Evolutionary conservation across 2,113 vertebrate species (phyloP).

Genomic region (Perccottus glenii): DNA sequence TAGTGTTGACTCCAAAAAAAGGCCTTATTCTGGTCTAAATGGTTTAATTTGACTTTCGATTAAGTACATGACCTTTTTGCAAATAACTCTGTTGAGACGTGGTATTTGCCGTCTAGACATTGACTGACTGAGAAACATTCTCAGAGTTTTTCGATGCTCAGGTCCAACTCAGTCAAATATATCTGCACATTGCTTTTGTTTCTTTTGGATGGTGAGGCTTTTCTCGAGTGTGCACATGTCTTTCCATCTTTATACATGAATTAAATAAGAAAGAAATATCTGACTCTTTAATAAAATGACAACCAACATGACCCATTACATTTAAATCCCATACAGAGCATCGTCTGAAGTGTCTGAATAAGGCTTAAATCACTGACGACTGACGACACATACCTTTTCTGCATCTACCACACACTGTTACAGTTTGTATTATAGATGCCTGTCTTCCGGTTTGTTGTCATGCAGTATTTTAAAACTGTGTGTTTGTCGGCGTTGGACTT

Average conservation of each 20-base stretch:
- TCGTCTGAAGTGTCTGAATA: no score
- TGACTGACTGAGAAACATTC: no score
- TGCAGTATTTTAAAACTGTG: neutral
- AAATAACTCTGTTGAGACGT: neutral
- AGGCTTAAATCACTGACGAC: no score
- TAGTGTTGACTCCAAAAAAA: slow-evolving; percentile 8
- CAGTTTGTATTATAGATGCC: no score
- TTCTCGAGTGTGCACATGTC: neutral
- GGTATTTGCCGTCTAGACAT: no score
- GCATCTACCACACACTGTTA: no score
- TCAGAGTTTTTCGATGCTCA: neutral
- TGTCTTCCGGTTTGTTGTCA: neutral
- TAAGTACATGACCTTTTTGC: neutral
- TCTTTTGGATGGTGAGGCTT: neutral
- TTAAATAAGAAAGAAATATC: no score
- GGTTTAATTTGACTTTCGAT: slow-evolving; percentile 1
- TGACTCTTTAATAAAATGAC: no score
- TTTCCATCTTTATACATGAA: no score
- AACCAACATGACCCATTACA: no score
- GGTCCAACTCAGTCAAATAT: neutral
- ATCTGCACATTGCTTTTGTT: neutral
- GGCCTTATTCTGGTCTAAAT: neutral
- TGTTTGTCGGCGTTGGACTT: slow-evolving; percentile 15
- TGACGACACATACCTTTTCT: no score
- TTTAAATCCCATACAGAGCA: no score